Evolutionary conservation across 2,113 vertebrate genomes (phyloP), one percentile per base, ranked within the genome.

Genomic region (Tetrao urogallus): DNA sequence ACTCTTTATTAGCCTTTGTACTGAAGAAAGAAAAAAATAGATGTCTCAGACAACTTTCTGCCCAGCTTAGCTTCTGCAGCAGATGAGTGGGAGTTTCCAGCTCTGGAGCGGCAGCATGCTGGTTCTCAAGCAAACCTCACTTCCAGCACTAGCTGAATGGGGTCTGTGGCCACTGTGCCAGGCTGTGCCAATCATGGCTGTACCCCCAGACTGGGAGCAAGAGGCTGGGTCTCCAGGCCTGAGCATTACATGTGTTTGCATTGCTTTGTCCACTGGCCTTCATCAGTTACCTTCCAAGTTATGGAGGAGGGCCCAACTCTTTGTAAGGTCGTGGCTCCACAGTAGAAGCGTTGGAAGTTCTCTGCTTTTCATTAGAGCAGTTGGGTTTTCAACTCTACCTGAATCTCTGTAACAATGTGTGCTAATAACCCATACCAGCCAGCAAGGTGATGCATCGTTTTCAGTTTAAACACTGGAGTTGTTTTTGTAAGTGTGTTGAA

Each of bases 61-160:
- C 89, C 87, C 75, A 36, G 67, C 92, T 85, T 69, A 88, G 60
- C 64, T 90, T 91, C 48, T 70, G 82, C 60, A 63, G 60, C 85
- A 88, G 88, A 67, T 4, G 38, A 86, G 93, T 91, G 69, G 85
- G 93, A 91, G 69, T 89, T 72, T 73, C 82, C 70, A 73, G 54
- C 60, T 80, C 32, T 0, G 1, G 45, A 73, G 30, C 3, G 0
- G 50, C 71, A 70, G 64, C 0, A 0, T 15, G 52, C 1, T 1
- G 64, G 63, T 80, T 89, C 80, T 69, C 67, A 80, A 28, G 64
- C n/a, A 88, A 73, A 42, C n/a, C 30, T 86, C 38, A 57, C 60
- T 50, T 58, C 42, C 70, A 32, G 50, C 2, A 6, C 42, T 6
- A 27, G 43, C 20, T 11, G 48, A 87, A 28, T 2, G 38, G 19